Percentiles rank a stretch among this genome's conserved stretches.
Conservation (phyloP, 2,797 vertebrate genomes). For the Melopsittacus undulatus region DNA sequence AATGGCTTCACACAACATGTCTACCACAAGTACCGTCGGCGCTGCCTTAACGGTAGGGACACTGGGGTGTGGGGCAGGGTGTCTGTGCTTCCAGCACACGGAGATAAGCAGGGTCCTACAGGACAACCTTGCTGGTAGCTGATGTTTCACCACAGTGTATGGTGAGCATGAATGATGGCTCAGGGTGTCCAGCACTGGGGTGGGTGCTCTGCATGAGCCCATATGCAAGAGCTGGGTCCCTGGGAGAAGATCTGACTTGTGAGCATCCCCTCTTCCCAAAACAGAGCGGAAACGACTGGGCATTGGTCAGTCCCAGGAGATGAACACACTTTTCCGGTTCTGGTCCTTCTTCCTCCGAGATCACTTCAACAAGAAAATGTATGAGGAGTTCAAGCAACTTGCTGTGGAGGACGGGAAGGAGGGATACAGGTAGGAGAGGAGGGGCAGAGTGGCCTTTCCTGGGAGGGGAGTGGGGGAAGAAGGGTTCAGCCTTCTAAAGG, state of each 20-base stretch:
- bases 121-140: background rate
- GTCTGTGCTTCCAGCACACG: accelerated
- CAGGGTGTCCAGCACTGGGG: background rate
- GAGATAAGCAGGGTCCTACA: background rate
- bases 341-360: conserved; percentile 99
- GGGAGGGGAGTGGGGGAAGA: background rate
- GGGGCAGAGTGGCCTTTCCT: background rate
- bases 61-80: background rate
- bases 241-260: background rate
- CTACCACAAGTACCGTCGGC: conserved; percentile 98
- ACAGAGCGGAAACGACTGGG: conserved; percentile 95
- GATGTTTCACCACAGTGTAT: accelerated
- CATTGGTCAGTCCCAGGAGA: conserved; percentile 98
- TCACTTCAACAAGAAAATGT: conserved; percentile 99
- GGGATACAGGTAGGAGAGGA: conserved; percentile 88
- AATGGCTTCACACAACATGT: conserved; percentile 99
- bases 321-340: conserved; percentile 99
- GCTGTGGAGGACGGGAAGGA: conserved; percentile 96
- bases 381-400: conserved; percentile 96
- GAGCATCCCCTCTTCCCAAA: background rate
- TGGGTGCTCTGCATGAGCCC: background rate
- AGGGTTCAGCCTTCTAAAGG: background rate
- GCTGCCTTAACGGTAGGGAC: conserved; percentile 93
- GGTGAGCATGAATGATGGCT: accelerated
- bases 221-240: background rate